phyloP scores from a whole-genome alignment of 2,113 vertebrate genomes.

The Crotalus horridus region DNA sequence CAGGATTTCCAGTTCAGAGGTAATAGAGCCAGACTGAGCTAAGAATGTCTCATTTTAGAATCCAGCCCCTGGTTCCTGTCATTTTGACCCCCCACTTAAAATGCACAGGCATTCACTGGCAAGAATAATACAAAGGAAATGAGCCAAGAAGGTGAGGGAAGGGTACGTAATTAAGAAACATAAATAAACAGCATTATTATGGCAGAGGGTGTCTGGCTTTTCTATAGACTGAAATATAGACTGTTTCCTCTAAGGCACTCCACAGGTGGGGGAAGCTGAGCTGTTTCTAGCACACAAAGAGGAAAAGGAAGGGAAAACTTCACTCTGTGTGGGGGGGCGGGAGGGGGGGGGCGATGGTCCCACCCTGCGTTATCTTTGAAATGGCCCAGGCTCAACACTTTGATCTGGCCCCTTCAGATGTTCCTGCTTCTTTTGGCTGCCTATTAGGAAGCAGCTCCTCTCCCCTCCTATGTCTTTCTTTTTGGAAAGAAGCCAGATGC shows the following conservation, averaged over 20 bases:
- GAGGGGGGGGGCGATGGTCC: not conserved
- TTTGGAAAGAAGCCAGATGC: not conserved
- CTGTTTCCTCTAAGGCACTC: conserved; percentile 49
- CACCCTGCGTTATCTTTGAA: conserved; percentile 14
- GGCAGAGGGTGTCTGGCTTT: conserved; percentile 50
- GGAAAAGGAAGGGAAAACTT: conserved; percentile 38
- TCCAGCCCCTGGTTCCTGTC: not conserved
- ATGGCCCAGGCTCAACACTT: conserved; percentile 18
- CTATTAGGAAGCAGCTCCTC: conserved; percentile 26
- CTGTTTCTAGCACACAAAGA: conserved; percentile 12
- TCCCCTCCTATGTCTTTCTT: not conserved
- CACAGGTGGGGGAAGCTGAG: conserved; percentile 48
- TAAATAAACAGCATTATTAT: conserved; percentile 61
- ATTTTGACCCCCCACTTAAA: conserved; percentile 2
- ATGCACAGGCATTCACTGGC: not conserved
- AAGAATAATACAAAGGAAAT: conserved; percentile 61
- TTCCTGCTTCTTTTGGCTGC: not conserved
- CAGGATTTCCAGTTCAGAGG: conserved; percentile 15
- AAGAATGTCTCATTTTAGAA: not conserved
- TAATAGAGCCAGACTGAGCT: not conserved
- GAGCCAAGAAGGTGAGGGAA: conserved; percentile 51
- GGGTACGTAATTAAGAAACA: conserved; percentile 54
- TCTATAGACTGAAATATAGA: conserved; percentile 54
- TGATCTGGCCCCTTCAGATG: conserved; percentile 27
- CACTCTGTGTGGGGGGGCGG: not conserved